Evolutionary conservation across 2,797 vertebrate genomes (phyloP).

Genomic region (Atherinosoma microstoma): DNA sequence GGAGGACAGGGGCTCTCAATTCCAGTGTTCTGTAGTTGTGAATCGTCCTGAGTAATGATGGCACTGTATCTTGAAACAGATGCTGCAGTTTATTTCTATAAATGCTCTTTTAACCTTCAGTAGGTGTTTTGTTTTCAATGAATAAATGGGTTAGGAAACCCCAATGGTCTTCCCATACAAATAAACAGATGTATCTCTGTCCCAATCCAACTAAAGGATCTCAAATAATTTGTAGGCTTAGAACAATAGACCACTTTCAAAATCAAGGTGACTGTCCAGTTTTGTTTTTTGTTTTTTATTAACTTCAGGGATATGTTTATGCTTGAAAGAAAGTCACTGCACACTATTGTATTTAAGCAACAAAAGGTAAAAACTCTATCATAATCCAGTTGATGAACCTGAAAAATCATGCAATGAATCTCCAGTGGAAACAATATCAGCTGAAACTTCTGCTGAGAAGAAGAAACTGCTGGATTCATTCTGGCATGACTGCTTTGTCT

Average conservation of each 20-base stretch:
- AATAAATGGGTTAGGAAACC: background rate
- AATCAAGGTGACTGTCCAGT: background rate
- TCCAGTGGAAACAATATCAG: background rate
- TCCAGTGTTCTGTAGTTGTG: background rate
- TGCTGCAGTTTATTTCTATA: background rate
- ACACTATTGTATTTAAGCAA: background rate
- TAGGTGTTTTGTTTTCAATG: background rate
- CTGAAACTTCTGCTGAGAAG: background rate
- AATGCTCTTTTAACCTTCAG: conserved; percentile 1
- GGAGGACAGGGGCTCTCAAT: too few species aligned
- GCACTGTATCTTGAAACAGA: background rate
- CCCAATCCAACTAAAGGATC: background rate
- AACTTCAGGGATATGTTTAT: background rate
- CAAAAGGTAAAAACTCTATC: background rate
- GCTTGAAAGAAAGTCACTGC: background rate
- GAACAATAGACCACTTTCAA: background rate
- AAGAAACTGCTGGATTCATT: background rate
- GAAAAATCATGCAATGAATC: background rate
- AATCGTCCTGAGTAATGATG: background rate
- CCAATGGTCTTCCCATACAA: background rate
- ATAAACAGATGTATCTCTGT: background rate
- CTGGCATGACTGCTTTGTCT: conserved; percentile 3
- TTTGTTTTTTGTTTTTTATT: background rate
- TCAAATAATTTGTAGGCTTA: background rate
- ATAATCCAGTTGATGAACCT: background rate